Evolutionary conservation across 30 jellyfish, hydroid and myxozoan genomes (phyloP).

Genomic region (Pelagia noctiluca): DNA sequence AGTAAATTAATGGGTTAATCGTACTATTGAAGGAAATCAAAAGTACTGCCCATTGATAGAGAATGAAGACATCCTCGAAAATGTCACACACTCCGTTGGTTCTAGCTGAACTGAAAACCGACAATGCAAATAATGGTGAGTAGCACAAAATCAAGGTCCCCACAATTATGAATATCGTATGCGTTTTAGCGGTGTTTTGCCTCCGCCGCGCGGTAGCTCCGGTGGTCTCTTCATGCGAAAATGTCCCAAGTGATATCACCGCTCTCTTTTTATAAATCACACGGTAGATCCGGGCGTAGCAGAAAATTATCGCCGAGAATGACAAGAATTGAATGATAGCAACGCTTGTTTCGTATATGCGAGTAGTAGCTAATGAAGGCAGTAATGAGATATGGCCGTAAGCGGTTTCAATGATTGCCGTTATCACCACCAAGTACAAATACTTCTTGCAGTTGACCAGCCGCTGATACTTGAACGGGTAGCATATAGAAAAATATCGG

Average conservation of each 20-base stretch:
- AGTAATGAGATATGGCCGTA: not conserved
- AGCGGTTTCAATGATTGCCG: not conserved
- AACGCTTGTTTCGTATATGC: conserved; percentile 4
- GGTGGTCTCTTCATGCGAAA: not conserved
- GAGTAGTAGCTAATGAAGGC: not conserved
- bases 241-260: conserved; percentile 27
- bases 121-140: conserved; percentile 11
- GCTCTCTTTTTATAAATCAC: conserved; percentile 13
- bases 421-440: not conserved
- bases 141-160: conserved; percentile 16
- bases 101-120: not conserved
- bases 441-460: conserved; percentile 35
- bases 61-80: conserved; percentile 7
- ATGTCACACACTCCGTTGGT: conserved; percentile 1
- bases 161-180: conserved; percentile 22
- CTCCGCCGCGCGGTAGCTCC: not conserved
- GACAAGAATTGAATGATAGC: not conserved
- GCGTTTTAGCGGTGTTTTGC: conserved; percentile 10
- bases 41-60: conserved; percentile 13
- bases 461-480: conserved; percentile 26
- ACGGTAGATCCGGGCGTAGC: conserved; percentile 52
- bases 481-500: conserved; percentile 58
- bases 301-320: not conserved
- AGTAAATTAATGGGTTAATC: conserved; percentile 43
- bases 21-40: conserved; percentile 44